Conservation (phyloP, 2,113 vertebrate genomes). For the Colossoma macropomum region DNA sequence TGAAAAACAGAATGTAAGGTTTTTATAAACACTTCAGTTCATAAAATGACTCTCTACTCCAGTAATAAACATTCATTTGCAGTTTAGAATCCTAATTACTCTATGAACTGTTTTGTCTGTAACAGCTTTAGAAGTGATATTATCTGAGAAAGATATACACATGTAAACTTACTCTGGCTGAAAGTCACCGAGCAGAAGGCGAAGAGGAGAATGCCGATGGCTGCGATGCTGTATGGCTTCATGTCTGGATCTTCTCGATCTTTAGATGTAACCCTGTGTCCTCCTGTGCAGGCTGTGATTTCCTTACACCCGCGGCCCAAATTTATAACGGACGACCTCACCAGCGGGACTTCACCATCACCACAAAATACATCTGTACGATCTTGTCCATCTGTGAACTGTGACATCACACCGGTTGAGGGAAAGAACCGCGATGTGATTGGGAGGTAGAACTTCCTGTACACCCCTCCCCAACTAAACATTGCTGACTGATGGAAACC, state of each 20-base stretch:
- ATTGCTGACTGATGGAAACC: not conserved
- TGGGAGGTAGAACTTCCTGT: slow-evolving; percentile 27
- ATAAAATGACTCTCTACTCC: no score
- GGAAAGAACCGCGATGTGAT: slow-evolving; percentile 27
- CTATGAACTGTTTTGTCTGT: no score
- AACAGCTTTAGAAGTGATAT: not conserved
- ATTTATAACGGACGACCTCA: not conserved
- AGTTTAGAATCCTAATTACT: no score
- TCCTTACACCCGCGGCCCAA: not conserved
- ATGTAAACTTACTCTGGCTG: slow-evolving; percentile 17
- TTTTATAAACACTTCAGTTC: not conserved
- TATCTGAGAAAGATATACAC: not conserved
- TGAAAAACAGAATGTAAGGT: not conserved
- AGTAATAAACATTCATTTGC: no score
- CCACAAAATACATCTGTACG: not conserved
- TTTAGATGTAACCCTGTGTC: not conserved
- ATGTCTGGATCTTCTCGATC: slow-evolving; percentile 21
- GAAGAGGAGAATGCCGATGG: slow-evolving; percentile 21
- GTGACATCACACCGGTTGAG: slow-evolving; percentile 11
- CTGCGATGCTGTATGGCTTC: slow-evolving; percentile 15
- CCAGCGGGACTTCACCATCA: not conserved
- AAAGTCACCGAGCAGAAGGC: slow-evolving; percentile 20
- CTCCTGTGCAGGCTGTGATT: slow-evolving; percentile 5
- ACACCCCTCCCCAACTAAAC: not conserved
- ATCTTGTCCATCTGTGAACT: not conserved